A percentile compares a stretch with the other conserved stretches of the same genome.
phyloP scores from a whole-genome alignment of 2,113 vertebrate genomes.

The Cairina moschata region DNA sequence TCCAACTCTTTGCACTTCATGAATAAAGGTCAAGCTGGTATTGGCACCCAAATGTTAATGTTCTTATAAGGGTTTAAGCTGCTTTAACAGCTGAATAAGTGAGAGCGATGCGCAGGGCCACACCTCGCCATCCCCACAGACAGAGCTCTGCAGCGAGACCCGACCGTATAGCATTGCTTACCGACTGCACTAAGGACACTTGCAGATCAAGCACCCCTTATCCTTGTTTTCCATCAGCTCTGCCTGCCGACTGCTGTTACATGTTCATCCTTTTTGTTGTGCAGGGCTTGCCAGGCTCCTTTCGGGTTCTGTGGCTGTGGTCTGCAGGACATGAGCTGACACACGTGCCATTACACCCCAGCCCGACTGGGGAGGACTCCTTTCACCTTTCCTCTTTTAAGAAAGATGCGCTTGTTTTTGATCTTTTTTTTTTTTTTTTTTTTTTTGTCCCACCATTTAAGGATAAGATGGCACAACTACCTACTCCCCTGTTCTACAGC shows the following conservation, averaged over 20 bases:
- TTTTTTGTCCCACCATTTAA: neutral
- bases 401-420: neutral
- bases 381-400: neutral
- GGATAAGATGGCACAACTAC: neutral
- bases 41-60: slow-evolving; percentile 86
- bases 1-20: slow-evolving; percentile 85
- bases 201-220: neutral
- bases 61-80: slow-evolving; percentile 86
- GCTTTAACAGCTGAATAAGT: slow-evolving; percentile 87
- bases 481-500: neutral
- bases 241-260: neutral
- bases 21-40: slow-evolving; percentile 87
- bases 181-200: neutral
- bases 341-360: neutral
- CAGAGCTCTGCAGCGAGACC: neutral
- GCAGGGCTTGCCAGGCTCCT: neutral
- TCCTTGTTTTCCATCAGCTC: neutral
- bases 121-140: slow-evolving; percentile 32
- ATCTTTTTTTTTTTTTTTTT: neutral
- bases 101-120: slow-evolving; percentile 76
- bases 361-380: neutral
- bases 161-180: neutral
- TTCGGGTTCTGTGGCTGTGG: neutral
- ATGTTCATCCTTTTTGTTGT: neutral
- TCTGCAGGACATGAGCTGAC: neutral